These are phyloP conservation scores for Chironex yamaguchii DNA, from an alignment of 30 jellyfish, hydroid and myxozoan genomes.

Conservation along the genomic window DNA sequence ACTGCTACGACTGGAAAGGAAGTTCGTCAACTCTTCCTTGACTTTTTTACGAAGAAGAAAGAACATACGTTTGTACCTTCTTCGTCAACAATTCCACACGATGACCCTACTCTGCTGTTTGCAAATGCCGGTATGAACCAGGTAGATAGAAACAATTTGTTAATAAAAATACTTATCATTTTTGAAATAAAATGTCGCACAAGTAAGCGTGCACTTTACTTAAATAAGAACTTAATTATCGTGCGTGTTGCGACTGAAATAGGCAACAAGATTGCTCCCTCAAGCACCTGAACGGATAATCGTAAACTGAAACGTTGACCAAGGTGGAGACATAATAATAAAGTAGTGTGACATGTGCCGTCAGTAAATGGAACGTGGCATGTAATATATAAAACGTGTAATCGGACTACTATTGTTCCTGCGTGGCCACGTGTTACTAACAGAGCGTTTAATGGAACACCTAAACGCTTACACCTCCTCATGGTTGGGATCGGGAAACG, in stretches of 20 bases:
- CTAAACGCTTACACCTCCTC: no score
- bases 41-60: constrained; percentile 82
- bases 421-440: no score
- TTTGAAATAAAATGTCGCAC: not conserved
- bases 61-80: constrained; percentile 93
- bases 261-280: not conserved
- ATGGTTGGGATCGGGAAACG: no score
- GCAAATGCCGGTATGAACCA: constrained; percentile 99
- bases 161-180: not conserved
- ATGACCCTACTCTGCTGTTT: constrained; percentile 97
- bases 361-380: no score
- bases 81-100: constrained; percentile 98
- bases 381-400: no score
- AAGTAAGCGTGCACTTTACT: not conserved
- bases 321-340: no score
- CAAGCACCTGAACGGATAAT: no score
- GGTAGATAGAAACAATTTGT: constrained; percentile 46
- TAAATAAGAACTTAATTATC: not conserved
- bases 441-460: no score
- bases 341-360: no score
- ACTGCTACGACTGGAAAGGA: constrained; percentile 68
- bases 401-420: no score
- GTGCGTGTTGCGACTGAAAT: not conserved
- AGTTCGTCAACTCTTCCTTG: constrained; percentile 83
- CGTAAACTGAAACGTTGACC: no score